Conservation (phyloP, 2,888 invertebrate species). For the Hemithea aestivaria region DNA sequence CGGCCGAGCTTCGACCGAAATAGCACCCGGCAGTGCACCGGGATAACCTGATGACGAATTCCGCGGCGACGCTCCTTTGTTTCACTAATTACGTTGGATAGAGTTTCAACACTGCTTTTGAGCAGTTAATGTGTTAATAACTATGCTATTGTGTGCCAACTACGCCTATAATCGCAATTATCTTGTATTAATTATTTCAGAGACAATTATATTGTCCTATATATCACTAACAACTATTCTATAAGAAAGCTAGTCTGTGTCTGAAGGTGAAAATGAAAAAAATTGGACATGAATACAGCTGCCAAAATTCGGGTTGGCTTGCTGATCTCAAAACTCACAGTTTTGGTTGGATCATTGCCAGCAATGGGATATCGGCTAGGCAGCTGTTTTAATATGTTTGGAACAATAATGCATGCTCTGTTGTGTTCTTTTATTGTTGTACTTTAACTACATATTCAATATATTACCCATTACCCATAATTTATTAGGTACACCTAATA, state of each 20-base stretch:
- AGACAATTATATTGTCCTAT: slow-evolving; percentile 7
- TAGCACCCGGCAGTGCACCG: slow-evolving; percentile 74
- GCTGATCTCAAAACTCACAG: slow-evolving; percentile 50
- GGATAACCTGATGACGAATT: slow-evolving; percentile 68
- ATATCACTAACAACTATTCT: slow-evolving; percentile 28
- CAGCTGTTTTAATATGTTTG: slow-evolving; percentile 20
- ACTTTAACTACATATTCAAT: no score
- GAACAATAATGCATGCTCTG: slow-evolving; percentile 16
- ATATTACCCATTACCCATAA: no score
- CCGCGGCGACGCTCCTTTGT: slow-evolving; percentile 52
- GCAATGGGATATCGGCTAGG: slow-evolving; percentile 25
- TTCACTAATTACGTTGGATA: slow-evolving; percentile 34
- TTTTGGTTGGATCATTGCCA: slow-evolving; percentile 62
- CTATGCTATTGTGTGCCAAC: slow-evolving; percentile 4
- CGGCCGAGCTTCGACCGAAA: slow-evolving; percentile 68
- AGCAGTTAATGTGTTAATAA: neutral
- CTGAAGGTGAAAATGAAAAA: slow-evolving; percentile 67
- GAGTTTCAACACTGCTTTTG: slow-evolving; percentile 27
- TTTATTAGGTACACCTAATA: no score
- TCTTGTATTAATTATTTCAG: slow-evolving; percentile 3
- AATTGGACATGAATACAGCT: slow-evolving; percentile 49
- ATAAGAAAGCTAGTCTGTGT: slow-evolving; percentile 40
- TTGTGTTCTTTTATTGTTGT: slow-evolving; percentile 1
- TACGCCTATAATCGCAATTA: slow-evolving; percentile 1
- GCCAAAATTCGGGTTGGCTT: slow-evolving; percentile 61